Base-by-base conservation (phyloP, 2,113 vertebrate species). In the Onychorhynchus coronatus region DNA sequence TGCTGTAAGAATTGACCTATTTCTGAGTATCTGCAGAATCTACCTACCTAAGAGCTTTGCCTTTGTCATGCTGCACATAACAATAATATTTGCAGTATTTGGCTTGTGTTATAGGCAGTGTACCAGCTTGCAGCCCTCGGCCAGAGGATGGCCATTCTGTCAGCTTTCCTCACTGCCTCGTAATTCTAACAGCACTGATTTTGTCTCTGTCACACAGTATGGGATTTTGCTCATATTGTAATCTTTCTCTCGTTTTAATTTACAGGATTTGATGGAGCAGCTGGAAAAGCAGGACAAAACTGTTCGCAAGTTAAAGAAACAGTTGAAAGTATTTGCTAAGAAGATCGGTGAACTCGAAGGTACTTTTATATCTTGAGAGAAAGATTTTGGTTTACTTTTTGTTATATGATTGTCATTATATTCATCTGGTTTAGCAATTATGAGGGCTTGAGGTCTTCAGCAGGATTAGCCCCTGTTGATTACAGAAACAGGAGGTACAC, bases 311-410 rank as follows among this genome's bases (percentile, higher is more conserved):
- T 98, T 99, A 68, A 99, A 99, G 98, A 99, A 99, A 89, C 99
- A 99, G 96, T 97, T 99, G 65, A 99, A 99, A 98, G 99, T 99
- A 24, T 99, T 99, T 96, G 99, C 99, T 56, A 99, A 99, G 98
- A 99, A 99, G 98, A 99, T 99, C 0, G 99, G 98, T 59, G 99
- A 99, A 97, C 98, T 99, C 58, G 99, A 99, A 99, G 99, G 99
- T 99, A 98, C 37, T 94, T 92, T 16, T n/a, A 2, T 68, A 24
- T 68, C 67, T 88, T 27, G 35, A 83, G 30, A 72, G 31, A 61
- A 50, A n/a, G 22, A 44, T 68, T 56, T 85, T 91, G 21, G 7
- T 72, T 91, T 89, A 49, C 27, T 22, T 91, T 18, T 56, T 91
- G 42, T 91, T 23, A 62, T 44, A 28, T 58, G 7, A 0, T 37